phyloP scores from a whole-genome alignment of 2,113 vertebrate species.

The Dipodomys ordii region DNA sequence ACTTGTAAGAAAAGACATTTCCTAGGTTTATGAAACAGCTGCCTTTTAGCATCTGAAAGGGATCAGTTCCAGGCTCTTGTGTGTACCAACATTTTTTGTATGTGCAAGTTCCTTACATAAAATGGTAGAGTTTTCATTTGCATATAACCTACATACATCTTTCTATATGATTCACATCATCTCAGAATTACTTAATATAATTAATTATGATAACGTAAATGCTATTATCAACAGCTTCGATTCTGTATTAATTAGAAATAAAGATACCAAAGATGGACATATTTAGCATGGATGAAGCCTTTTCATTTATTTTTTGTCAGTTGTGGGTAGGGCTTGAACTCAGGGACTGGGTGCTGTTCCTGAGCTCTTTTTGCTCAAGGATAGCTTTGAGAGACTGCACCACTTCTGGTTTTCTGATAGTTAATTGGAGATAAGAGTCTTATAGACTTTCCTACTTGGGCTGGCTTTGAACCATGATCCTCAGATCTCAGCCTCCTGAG shows the following conservation, averaged over 20 bases:
- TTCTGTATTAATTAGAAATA: background rate
- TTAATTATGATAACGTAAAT: background rate
- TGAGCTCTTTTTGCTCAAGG: too few species aligned
- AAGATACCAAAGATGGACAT: background rate
- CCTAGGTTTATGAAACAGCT: background rate
- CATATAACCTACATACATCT: background rate
- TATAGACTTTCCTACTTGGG: too few species aligned
- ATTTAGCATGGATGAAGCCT: background rate
- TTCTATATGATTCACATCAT: background rate
- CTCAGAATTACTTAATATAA: background rate
- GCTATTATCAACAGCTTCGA: background rate
- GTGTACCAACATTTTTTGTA: background rate
- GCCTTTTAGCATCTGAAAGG: background rate
- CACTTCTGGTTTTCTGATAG: too few species aligned
- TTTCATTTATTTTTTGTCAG: background rate
- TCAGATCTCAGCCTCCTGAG: too few species aligned
- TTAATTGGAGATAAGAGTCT: too few species aligned
- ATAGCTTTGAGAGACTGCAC: too few species aligned
- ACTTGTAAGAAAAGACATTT: background rate
- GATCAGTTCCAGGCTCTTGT: background rate
- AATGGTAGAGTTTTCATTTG: background rate
- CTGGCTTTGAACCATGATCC: too few species aligned
- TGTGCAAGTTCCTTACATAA: background rate
- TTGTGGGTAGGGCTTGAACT: background rate
- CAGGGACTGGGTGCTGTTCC: too few species aligned